Base-by-base conservation (phyloP, 2,797 vertebrate genomes). In the Pteropus rufus region DNA sequence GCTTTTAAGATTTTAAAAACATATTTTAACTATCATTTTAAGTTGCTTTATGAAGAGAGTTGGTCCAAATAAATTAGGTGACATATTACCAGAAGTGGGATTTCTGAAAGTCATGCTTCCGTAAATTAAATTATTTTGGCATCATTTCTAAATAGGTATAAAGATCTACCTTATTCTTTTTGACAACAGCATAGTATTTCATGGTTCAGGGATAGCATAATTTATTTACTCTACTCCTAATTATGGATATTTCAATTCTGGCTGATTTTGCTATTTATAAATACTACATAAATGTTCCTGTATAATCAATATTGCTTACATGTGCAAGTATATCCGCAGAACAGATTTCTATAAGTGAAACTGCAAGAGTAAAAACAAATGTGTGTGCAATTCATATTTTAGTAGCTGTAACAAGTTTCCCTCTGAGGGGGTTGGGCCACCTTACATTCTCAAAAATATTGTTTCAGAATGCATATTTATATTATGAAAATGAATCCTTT, bases 331-430 rank as follows among this genome's bases (percentile, higher is more conserved):
- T 58, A 73, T 60, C 39, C 56, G 44, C 67, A 77, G 80, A 89
- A 92, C 8, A 86, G 54, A 92, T 87, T 82, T 82, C 56, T 72
- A 97, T 29, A 92, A 86, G 19, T 73, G 18, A 82, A 95, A 82
- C 10, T 67, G 12, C 6, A 5, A 77, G 46, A 83, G 14, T 73
- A 90, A 90, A 96, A 92, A 46, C 31, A 54, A 3, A 69, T 29
- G 6, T 4, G 69, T n/a, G 10, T 46, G 9, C 10, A 82, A 94
- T 82, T 72, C 46, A 94, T 31, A 82, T 86, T 85, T 89, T 65
- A 81, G 62, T 41, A 89, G 34, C 23, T 72, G 41, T 58, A 79
- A 67, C 16, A 94, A 82, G 18, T 79, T 83, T 93, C 49, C 29
- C 41, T 76, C 46, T 82, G 31, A 96, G 21, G 54, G 86, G 56